Evolutionary conservation across 2,888 invertebrate genomes (phyloP).

Genomic region (Drosophila paranaensis): DNA sequence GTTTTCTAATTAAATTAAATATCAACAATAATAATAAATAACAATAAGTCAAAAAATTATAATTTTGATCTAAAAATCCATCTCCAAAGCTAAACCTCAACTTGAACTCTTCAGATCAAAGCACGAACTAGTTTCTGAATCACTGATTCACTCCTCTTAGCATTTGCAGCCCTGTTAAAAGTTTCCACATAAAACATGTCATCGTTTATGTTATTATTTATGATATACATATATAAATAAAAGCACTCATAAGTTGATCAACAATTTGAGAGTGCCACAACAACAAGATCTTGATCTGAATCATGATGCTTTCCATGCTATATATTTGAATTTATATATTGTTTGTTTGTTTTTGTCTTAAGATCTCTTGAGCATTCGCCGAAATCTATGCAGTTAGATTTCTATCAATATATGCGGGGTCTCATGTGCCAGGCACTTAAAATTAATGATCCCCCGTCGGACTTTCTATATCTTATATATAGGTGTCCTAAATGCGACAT

Average conservation of each 20-base stretch:
- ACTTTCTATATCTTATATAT: slow-evolving; percentile 25
- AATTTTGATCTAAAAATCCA: too few relatives aligned
- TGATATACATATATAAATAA: slow-evolving; percentile 25
- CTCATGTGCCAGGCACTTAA: slow-evolving; percentile 28
- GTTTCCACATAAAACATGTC: background rate
- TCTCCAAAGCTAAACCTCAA: too few relatives aligned
- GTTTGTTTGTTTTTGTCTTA: background rate
- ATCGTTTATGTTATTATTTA: slow-evolving; percentile 26
- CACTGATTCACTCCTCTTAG: too few relatives aligned
- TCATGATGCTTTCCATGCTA: slow-evolving; percentile 9
- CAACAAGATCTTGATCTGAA: slow-evolving; percentile 15
- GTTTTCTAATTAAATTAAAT: too few relatives aligned
- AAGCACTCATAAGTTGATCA: slow-evolving; percentile 13
- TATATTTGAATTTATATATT: slow-evolving; percentile 3
- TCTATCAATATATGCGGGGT: slow-evolving; percentile 32
- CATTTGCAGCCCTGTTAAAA: background rate
- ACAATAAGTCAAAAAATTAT: too few relatives aligned
- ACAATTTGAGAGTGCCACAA: slow-evolving; percentile 14
- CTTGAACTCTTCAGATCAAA: background rate
- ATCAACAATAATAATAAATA: too few relatives aligned
- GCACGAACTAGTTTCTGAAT: background rate
- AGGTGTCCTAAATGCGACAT: slow-evolving; percentile 8
- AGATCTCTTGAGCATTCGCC: background rate
- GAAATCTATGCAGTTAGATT: slow-evolving; percentile 39
- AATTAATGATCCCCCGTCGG: slow-evolving; percentile 55